Percentiles rank a stretch among this genome's conserved stretches.
Conservation (phyloP, 2,888 invertebrate species). For the Noctua janthina region DNA sequence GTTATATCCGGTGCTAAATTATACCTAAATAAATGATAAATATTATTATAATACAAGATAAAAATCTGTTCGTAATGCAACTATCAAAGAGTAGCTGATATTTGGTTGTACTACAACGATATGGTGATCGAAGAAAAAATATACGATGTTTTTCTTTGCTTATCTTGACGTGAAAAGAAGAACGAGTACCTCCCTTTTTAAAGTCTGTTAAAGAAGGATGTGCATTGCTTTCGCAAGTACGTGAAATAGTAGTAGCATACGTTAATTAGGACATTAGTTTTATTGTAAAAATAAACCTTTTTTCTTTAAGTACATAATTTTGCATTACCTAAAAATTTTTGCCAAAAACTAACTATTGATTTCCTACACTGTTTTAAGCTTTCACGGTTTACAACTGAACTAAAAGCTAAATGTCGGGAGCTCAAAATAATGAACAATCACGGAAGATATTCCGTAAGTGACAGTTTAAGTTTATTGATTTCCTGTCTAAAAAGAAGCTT, state of each 20-base stretch:
- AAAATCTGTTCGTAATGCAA: conserved; percentile 24
- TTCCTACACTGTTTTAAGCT: no score
- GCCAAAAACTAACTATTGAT: no score
- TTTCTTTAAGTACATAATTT: background rate
- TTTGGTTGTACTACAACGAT: conserved; percentile 14
- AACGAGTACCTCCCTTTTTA: background rate
- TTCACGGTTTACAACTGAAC: no score
- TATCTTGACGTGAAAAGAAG: conserved; percentile 6
- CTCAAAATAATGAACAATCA: no score
- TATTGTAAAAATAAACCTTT: background rate
- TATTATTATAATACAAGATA: conserved; percentile 30
- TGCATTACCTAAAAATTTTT: background rate
- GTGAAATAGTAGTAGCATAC: background rate
- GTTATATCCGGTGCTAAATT: conserved; percentile 11
- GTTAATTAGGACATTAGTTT: background rate
- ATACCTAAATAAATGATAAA: conserved; percentile 31
- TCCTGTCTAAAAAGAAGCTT: no score
- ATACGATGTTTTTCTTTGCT: conserved; percentile 5
- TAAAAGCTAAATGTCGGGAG: no score
- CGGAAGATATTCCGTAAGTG: no score
- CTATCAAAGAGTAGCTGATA: conserved; percentile 10
- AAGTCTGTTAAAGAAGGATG: background rate
- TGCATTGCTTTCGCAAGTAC: background rate
- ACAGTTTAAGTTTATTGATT: background rate
- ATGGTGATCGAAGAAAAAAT: conserved; percentile 29